phyloP scores from a whole-genome alignment of 2,797 vertebrate genomes.

The Cercopithecus diana region DNA sequence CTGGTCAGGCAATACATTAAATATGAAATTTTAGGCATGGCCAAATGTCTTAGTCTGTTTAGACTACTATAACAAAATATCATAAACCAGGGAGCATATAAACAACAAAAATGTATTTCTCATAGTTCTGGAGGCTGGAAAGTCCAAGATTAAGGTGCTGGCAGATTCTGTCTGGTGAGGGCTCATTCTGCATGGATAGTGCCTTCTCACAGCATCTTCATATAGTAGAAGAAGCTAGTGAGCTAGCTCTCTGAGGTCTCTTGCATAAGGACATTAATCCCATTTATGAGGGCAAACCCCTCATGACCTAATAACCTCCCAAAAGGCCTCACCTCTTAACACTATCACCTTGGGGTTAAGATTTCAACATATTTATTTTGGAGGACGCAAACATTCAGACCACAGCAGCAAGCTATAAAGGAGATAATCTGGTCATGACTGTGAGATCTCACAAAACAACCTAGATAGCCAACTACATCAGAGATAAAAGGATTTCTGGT shows the following conservation, averaged over 20 bases:
- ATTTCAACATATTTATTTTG: background rate
- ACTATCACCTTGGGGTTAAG: background rate
- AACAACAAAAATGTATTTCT: background rate
- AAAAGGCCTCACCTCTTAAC: background rate
- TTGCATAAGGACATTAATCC: background rate
- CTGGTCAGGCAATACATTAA: background rate
- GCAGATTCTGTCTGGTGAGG: background rate
- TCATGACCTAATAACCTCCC: background rate
- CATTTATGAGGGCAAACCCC: background rate
- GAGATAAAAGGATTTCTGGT: slow-evolving; percentile 22
- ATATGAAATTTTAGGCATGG: background rate
- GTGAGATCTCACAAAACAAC: background rate
- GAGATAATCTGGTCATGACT: background rate
- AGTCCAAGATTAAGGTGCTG: background rate
- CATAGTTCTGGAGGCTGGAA: background rate
- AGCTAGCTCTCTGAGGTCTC: background rate
- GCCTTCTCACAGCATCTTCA: background rate
- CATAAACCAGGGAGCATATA: background rate
- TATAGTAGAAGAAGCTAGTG: background rate
- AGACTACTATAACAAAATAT: background rate
- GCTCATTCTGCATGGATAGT: background rate
- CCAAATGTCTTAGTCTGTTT: background rate
- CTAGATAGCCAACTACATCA: background rate
- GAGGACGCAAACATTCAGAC: background rate
- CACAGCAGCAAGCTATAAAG: background rate